Evolutionary conservation across 2,888 invertebrate genomes (phyloP), one percentile per base, ranked within the genome.

Genomic region (Drosophila picticornis): DNA sequence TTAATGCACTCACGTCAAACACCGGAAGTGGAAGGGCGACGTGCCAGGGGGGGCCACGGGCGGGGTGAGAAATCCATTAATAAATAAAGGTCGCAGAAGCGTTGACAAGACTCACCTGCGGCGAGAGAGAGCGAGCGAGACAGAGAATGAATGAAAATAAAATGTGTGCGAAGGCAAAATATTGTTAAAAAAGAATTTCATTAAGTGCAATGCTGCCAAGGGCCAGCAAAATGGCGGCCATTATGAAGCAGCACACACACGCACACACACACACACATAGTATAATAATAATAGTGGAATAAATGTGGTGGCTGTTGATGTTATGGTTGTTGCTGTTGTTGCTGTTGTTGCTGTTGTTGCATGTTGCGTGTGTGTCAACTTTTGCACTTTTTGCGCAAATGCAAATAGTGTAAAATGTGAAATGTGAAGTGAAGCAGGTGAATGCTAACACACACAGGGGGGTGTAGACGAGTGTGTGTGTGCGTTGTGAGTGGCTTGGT

Each of bases 321-420:
- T n/a, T n/a, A n/a, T n/a, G n/a, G n/a, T 53, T 73, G 77, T 61
- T 76, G 81, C 67, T 77, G 57, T 50, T 62, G 55, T 64, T 78
- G 67, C 36, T 19, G 38, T 51, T 67, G 64, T 57, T 75, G 78
- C 62, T 76, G 55, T 36, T 65, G 55, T 64, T 80, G 72, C 53
- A 55, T 43, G 71, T 83, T 72, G 83, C 80, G 86, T 85, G 82
- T 88, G 88, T 87, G 88, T 83, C 83, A 87, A 86, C 84, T 86
- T 88, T 88, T 87, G 77, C 87, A 87, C 88, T 86, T 86, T 16
- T 81, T 81, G 77, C 81, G 84, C 85, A 78, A 82, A 84, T 84
- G 84, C 86, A 84, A 86, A 84, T 86, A 79, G 82, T 85, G 81
- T 80, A 83, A 43, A 52, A 66, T 69, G 80, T 61, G 32, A 66